Evolutionary conservation across 2,888 invertebrate species (phyloP).

Genomic region (Conus canariensis): DNA sequence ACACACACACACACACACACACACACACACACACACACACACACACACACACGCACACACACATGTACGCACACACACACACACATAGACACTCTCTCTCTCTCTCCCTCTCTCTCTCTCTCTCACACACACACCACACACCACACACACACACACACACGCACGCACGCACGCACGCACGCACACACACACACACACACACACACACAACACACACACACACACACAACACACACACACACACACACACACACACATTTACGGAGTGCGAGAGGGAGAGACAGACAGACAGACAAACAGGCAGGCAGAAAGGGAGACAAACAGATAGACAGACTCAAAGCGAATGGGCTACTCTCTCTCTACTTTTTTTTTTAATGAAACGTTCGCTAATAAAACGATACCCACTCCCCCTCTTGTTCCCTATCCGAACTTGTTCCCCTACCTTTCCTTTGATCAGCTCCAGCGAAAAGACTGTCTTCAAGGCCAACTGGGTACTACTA

Average conservation of each 20-base stretch:
- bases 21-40: background rate
- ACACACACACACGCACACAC: background rate
- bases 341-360: no score
- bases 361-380: no score
- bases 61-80: background rate
- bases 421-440: no score
- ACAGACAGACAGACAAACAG: background rate
- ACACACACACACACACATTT: background rate
- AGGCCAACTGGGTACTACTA: no score
- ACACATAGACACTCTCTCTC: no score
- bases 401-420: no score
- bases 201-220: no score
- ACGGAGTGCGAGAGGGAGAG: background rate
- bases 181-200: background rate
- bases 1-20: conserved; percentile 13
- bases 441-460: no score
- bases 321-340: background rate
- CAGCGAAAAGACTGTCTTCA: no score
- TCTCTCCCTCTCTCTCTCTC: background rate
- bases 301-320: no score
- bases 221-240: no score
- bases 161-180: conserved; percentile 15
- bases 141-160: conserved; percentile 19
- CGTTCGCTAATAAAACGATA: no score
- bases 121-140: background rate